Conservation (phyloP, 2,797 vertebrate species). For the Urosaurus nigricauda region DNA sequence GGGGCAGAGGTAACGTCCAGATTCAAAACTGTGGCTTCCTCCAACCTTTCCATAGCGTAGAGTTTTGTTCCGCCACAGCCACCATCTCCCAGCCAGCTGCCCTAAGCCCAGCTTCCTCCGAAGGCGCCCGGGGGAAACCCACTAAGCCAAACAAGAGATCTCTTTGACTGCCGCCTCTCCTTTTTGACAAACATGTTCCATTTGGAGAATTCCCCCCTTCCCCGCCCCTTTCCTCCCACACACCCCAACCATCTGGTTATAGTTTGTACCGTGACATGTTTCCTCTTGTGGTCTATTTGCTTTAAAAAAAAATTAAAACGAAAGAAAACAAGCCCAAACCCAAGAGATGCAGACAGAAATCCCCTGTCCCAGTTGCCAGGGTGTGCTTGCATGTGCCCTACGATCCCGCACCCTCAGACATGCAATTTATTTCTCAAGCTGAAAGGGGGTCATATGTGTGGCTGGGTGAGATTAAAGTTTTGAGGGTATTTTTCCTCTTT, state of each 20-base stretch:
- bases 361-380: slow-evolving; percentile 41
- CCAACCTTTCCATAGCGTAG: background rate
- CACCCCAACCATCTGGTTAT: slow-evolving; percentile 62
- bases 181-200: slow-evolving; percentile 53
- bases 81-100: fast-evolving
- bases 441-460: fast-evolving
- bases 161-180: slow-evolving; percentile 27
- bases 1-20: background rate
- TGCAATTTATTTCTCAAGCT: slow-evolving; percentile 23
- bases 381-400: background rate
- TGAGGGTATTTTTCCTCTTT: background rate
- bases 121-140: slow-evolving; percentile 45
- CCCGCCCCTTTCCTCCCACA: slow-evolving; percentile 33
- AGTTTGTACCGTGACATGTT: slow-evolving; percentile 67
- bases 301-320: background rate
- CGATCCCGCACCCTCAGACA: background rate
- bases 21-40: background rate
- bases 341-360: slow-evolving; percentile 47
- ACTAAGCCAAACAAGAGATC: slow-evolving; percentile 25
- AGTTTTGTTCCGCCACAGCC: fast-evolving
- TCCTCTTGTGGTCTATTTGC: slow-evolving; percentile 65
- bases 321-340: slow-evolving; percentile 39
- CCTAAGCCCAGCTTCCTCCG: background rate
- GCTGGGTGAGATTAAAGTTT: slow-evolving; percentile 10
- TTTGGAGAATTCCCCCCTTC: slow-evolving; percentile 60